Evolutionary conservation across 2,888 invertebrate species (phyloP).

Genomic region (Rotaria macrura): DNA sequence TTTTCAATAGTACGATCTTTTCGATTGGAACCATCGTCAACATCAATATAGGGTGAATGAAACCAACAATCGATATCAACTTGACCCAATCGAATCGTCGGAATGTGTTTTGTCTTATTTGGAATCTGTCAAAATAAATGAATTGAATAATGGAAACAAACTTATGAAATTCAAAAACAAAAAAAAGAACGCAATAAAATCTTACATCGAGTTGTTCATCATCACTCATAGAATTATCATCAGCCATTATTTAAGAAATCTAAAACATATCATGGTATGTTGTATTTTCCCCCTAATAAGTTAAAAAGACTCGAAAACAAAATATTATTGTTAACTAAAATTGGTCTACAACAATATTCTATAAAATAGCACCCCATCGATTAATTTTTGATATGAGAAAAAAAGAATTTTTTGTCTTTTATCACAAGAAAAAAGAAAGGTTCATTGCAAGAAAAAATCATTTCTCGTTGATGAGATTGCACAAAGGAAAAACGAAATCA

Average conservation of each 20-base stretch:
- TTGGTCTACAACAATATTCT: background rate
- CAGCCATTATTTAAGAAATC: background rate
- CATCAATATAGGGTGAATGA: conserved; percentile 90
- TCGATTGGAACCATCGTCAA: conserved; percentile 77
- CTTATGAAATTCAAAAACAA: too few relatives aligned
- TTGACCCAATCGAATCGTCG: conserved; percentile 78
- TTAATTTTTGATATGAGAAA: background rate
- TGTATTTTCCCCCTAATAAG: background rate
- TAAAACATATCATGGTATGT: background rate
- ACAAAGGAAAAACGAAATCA: background rate
- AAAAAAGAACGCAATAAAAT: background rate
- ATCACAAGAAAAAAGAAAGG: background rate
- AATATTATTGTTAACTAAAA: background rate
- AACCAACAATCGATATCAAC: conserved; percentile 99
- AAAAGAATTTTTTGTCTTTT: background rate
- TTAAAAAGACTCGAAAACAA: background rate
- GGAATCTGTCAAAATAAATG: background rate
- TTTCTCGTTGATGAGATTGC: background rate
- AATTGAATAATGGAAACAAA: too few relatives aligned
- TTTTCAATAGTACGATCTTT: conserved; percentile 60
- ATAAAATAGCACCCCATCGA: background rate
- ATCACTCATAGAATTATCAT: background rate
- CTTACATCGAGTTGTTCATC: background rate
- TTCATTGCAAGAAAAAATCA: too few relatives aligned
- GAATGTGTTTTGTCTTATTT: conserved; percentile 65